Evolutionary conservation across 1,140 invertebrate genomes (phyloP), one percentile per base, ranked within the genome.

Genomic region (Pseudomyrmex concolor): DNA sequence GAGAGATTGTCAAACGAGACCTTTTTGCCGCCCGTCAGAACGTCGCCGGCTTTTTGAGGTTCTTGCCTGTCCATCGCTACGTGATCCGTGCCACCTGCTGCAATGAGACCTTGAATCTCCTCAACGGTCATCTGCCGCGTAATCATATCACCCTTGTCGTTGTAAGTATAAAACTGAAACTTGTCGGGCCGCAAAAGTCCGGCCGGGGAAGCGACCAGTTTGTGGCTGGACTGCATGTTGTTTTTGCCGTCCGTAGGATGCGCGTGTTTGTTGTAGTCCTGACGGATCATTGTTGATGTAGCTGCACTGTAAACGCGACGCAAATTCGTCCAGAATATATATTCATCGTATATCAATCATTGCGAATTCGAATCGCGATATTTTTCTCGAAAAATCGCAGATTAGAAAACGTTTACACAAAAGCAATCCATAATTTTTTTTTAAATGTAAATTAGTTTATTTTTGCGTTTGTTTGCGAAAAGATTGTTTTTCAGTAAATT

Each of bases 121-220:
- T 97, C 95, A 86, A 97, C 94, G 45, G 97, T 97, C 97, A 98
- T 97, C 48, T 97, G 94, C 84, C 96, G 95, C 89, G 97, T 97
- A 1, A 97, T 96, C 25, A 97, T 94, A 89, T 97, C 96, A 25
- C 97, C 97, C 60, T 96, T 96, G 87, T 97, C 96, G 89, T 97
- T 96, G 88, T 97, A 97, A 0, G 97, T 97, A 89, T 97, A 97
- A 91, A 97, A 97, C 92, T 97, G 97, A 93, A 97, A 97, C 93
- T 96, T 94, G 89, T 97, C 97, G 2, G 97, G 97, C 83, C 96
- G 96, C 2, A 97, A 92, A 2, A 97, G 93, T 87, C 96, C 96
- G 0, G 96, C 96, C 2, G 97, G 97, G 72, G 97, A 97, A n/a
- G 96, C 96, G 55, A 80, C 76, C 76, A 80, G 76, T 80, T 80